These are phyloP conservation scores for Eurystomus glaucurus DNA, from an alignment of 2,797 vertebrate genomes.

Conservation along the genomic window DNA sequence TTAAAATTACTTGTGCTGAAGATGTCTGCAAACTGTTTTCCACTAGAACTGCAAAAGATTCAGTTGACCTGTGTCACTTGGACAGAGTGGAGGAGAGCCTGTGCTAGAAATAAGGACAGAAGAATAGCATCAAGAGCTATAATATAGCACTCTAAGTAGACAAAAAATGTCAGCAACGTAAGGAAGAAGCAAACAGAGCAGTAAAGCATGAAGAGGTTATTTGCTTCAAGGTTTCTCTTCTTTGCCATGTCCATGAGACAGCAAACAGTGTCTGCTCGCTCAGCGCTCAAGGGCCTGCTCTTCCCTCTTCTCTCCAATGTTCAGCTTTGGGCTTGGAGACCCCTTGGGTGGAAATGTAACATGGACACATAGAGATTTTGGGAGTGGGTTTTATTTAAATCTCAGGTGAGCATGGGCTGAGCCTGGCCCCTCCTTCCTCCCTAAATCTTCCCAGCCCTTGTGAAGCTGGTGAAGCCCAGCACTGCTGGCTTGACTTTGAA, in stretches of 20 bases:
- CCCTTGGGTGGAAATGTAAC: not conserved
- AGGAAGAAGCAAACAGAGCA: not conserved
- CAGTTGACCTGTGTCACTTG: no score
- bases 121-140: no score
- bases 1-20: no score
- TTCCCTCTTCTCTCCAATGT: not conserved
- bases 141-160: not conserved
- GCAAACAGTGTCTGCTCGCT: not conserved
- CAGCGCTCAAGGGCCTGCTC: not conserved
- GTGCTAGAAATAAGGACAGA: no score
- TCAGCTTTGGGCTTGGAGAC: not conserved
- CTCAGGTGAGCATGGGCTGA: not conserved
- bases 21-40: no score
- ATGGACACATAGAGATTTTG: rapidly evolving
- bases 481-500: not conserved
- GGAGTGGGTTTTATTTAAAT: no score
- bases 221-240: not conserved
- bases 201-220: not conserved
- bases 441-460: not conserved
- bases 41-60: no score
- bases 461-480: not conserved
- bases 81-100: no score
- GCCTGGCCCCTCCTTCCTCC: not conserved
- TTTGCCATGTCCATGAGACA: rapidly evolving
- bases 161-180: rapidly evolving